Base-by-base conservation (phyloP, 2,113 vertebrate species). In the Neopipo cinnamomea region DNA sequence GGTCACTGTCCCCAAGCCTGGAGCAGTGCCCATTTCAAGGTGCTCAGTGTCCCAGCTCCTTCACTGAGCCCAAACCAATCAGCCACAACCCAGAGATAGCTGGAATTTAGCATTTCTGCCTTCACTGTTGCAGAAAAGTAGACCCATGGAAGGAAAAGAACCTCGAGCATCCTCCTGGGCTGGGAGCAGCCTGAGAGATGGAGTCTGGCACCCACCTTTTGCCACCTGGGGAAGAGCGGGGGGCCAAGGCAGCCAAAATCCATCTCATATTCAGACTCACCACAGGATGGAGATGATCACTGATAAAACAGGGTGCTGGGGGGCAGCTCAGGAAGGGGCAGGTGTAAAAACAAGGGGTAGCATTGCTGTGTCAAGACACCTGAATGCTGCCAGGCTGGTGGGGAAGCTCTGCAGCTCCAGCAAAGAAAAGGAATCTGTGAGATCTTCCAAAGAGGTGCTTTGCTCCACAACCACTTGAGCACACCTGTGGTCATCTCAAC, bases 351-450 rank as follows among this genome's bases (percentile, higher is more conserved):
- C n/a, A n/a, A n/a, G n/a, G n/a, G n/a, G n/a, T n/a, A 66, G 27
- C 37, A 56, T 12, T 35, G 42, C 56, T 74, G 23, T 42, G 33
- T 23, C 0, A 0, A 65, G 42, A 31, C 14, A 39, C 28, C 37
- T 2, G 4, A 65, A 53, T 28, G 47, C 46, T 12, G 4, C 62
- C 31, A 44, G 41, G 52, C 30, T 84, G 3, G 0, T 0, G 0
- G 44, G 61, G 44, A 44, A 63, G 42, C 42, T 27, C 67, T n/a
- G 33, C 47, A 74, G 61, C 30, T 44, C 46, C 68, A 91, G 85
- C 30, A 61, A 50, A 30, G 71, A 52, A 67, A 62, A 33, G 0
- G 0, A 52, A 58, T n/a, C 61, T 14, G 2, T 24, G 62, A 67
- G 47, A 21, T 46, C 23, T 67, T 42, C 44, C 72, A 49, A 22